Base-by-base conservation (phyloP, 2,113 vertebrate genomes). In the Gymnobelideus leadbeateri region DNA sequence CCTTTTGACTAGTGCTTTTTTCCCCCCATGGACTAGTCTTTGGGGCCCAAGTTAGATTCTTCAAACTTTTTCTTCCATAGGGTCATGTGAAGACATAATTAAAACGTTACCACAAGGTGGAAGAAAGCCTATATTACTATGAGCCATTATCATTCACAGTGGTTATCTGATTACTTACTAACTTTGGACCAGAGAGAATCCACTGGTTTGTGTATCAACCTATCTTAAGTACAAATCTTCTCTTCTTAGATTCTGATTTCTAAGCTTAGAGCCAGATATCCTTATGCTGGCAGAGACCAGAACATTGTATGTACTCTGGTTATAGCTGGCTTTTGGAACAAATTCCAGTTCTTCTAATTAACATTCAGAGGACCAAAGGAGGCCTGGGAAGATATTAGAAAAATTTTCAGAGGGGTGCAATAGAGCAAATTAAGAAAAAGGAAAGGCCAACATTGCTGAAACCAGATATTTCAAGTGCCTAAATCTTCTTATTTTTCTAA, bases 401-500 rank as follows among this genome's bases (percentile, higher is more conserved):
- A 94, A 95, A 21, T 91, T 93, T 77, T 95, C 55, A 68, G 89
- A 90, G 89, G 47, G 37, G 51, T 89, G 61, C 16, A 89, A 97
- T 43, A 51, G 54, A 89, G 93, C 92, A 77, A 89, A 93, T 77
- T 92, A 95, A 94, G 55, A 93, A 96, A 49, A 43, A 89, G 31
- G 94, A 97, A 95, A 91, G 43, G n/a, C 5, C 57, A 46, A 46
- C 93, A 90, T 94, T 90, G 51, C 68, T 97, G 95, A 94, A 89
- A 84, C 68, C 68, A 84, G n/a, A 84, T 43, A 84, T 84, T 95
- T 97, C 93, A 96, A 97, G 95, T 97, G 96, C 97, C 97, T 97
- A 54, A 91, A 96, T 97, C 93, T 96, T 96, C 95, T 96, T 96
- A 96, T 94, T 89, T 96, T 95, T 96, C 54, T 91, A 96, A 94